Evolutionary conservation across 2,797 vertebrate species (phyloP), one percentile per base, ranked within the genome.

Genomic region (Knipowitschia caucasica): DNA sequence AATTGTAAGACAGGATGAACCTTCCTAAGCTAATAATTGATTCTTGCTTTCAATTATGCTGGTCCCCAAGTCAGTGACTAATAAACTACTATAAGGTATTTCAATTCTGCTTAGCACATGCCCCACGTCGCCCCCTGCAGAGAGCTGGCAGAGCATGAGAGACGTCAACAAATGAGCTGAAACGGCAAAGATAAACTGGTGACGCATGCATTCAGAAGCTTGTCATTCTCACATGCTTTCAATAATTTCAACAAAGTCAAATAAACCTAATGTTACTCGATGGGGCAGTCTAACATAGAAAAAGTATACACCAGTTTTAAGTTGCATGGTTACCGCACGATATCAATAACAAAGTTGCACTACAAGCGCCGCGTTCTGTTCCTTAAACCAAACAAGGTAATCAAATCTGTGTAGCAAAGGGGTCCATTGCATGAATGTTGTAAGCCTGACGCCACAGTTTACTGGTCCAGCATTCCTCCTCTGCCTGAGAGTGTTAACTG

Each of bases 101-200:
- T n/a, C n/a, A n/a, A n/a, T n/a, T n/a, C n/a, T n/a, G 39, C 21
- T 42, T 11, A 23, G 38, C 12, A 23, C 40, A 44, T 15, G 14
- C 12, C 24, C 21, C 21, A 25, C 12, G n/a, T n/a, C 3, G 23
- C 40, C 23, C 24, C 40, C 40, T 44, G 40, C 40, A 25, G 23
- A 15, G 40, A 44, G 23, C 40, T 26, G 40, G 26, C 40, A 44
- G 40, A 25, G 40, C 14, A 18, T 1, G 7, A 21, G 25, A 44
- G 40, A 52, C 18, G 36, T 24, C 50, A 56, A 20, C 11, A 45
- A 25, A 52, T 33, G 45, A 40, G 23, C 23, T 42, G 14, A 46
- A 44, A 26, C 6, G 14, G 40, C 40, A 24, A 24, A 24, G 23
- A 44, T 7, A 26, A 43, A 44, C 3, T 44, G 40, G 14, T 25